Base-by-base conservation (phyloP, 2,888 invertebrate species). In the Nomada flava region DNA sequence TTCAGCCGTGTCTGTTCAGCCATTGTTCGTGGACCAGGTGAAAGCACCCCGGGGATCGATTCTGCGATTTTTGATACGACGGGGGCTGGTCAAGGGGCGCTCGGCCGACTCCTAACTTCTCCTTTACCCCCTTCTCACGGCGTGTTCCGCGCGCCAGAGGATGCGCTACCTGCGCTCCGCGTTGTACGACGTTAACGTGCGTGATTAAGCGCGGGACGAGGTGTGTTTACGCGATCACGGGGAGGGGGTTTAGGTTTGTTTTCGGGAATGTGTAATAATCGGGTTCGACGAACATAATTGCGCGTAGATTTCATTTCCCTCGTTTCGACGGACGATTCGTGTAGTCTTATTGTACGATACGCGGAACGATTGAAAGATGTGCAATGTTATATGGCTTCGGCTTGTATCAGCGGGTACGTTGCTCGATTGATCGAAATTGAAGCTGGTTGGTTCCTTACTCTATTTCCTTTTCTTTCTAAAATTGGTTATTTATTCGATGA, bases 21-120 rank as follows among this genome's bases (percentile, higher is more conserved):
- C 79, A 87, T 87, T 87, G 85, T 87, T 73, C 84, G 73, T 52
- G 52, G 50, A n/a, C 62, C 65, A 71, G 55, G 59, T 62, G 65
- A 59, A 20, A 20, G 73, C 36, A 20, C 44, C 59, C 72, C 65
- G 68, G 52, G 60, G 78, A 87, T 83, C 87, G 81, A 87, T 85
- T 70, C 74, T 65, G 78, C 53, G 77, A 83, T 74, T 87, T 83
- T 63, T 36, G 75, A 79, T 67, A 68, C 74, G 68, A 64, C 15
- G 60, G 75, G 53, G 67, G 63, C 74, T 70, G 68, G 72, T 72
- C 76, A 63, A 76, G 73, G 62, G 70, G 57, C 67, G 79, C 65
- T 57, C 65, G 70, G 65, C 29, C n/a, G 60, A 71, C 70, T 76
- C 70, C 62, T 20, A 74, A 52, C 55, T 74, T 63, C 67, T 59